Evolutionary conservation across 2,888 invertebrate species (phyloP), one percentile per base, ranked within the genome.

Genomic region (Lacanobia oleracea): DNA sequence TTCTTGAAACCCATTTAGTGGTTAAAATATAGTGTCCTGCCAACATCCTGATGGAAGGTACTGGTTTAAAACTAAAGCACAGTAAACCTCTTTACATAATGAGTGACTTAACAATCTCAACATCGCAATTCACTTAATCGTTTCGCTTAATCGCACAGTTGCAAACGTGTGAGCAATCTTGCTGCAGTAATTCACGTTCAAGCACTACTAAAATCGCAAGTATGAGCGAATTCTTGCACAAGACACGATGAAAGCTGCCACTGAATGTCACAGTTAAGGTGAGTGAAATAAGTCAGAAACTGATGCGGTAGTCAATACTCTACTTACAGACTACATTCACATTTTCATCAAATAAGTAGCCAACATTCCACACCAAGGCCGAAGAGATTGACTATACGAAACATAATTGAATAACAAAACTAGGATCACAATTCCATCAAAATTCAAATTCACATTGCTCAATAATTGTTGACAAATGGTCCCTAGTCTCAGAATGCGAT

Each of bases 391-490:
- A 83, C 77, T 81, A 21, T 60, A 83, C 66, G 70, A 84, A 86
- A 84, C 81, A 54, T 81, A 84, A 85, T 84, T 83, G 79, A 84
- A 86, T 88, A 88, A 85, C 88, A 86, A 88, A 88, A 86, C 85
- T 76, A 78, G 85, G 82, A 71, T 87, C 84, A 84, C 82, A 86
- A 86, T 88, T 83, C 79, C 83, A 82, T 79, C 81, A 86, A 81
- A 84, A 83, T 86, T 84, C 82, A 86, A 86, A 86, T 86, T 71
- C 75, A 77, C 54, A 61, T 93, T 93, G 88, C 92, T 90, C 91
- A 92, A 91, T 90, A 90, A 91, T 93, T 93, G 92, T 93, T 93
- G 93, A 92, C 93, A 94, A 94, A 94, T 90, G 89, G 84, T 84
- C 84, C 81, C 70, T 82, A 86, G 82, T 76, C 82, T 79, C 85